Evolutionary conservation across 2,888 invertebrate species (phyloP).

Genomic region (Saturnia japonica): DNA sequence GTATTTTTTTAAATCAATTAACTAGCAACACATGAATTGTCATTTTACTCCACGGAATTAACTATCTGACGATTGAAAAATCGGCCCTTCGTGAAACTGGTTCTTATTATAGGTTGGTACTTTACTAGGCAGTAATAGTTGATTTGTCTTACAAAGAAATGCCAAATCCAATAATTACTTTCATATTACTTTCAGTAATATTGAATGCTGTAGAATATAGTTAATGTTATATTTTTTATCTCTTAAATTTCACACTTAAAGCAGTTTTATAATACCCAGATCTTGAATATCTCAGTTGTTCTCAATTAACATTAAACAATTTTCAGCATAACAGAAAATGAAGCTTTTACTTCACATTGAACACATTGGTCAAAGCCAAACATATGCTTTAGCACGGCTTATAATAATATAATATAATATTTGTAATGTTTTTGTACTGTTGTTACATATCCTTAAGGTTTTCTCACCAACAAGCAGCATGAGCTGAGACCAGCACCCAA

Average conservation of each 20-base stretch:
- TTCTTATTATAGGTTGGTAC: neutral
- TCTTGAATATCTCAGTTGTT: slow-evolving; percentile 12
- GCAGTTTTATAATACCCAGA: slow-evolving; percentile 7
- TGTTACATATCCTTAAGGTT: slow-evolving; percentile 25
- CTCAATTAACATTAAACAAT: neutral
- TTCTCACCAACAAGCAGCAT: slow-evolving; percentile 87
- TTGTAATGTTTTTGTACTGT: slow-evolving; percentile 12
- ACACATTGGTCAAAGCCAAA: neutral
- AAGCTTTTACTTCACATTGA: slow-evolving; percentile 8
- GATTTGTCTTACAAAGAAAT: neutral
- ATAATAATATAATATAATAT: slow-evolving; percentile 7
- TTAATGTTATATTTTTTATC: neutral
- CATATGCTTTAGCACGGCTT: neutral
- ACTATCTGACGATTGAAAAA: neutral
- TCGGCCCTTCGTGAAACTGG: neutral
- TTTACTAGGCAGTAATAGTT: neutral
- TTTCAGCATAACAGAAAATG: neutral
- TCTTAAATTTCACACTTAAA: slow-evolving; percentile 14
- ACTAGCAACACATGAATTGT: no score
- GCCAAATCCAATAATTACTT: neutral
- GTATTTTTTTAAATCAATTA: no score
- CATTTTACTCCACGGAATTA: no score
- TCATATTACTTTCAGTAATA: neutral
- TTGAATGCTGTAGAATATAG: neutral
- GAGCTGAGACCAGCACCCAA: slow-evolving; percentile 90